Base-by-base conservation (phyloP, 2,113 vertebrate species). In the Microcebus lehilahytsara region DNA sequence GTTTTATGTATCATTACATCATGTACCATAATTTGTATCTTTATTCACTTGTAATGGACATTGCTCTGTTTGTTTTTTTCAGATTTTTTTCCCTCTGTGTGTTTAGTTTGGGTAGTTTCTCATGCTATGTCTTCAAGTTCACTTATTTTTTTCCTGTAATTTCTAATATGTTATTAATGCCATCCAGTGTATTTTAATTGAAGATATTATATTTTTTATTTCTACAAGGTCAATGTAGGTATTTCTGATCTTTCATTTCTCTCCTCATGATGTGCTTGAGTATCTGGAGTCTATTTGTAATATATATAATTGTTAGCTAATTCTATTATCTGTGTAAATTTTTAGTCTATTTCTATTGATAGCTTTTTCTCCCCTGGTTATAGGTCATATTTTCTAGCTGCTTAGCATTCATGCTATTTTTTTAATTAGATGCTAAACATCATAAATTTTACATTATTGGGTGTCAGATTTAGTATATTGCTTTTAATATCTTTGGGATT, bases 281-380 rank as follows among this genome's bases (percentile, higher is more conserved):
- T 19, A 42, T 42, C 30, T 78, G 27, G 22, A 79, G 32, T n/a
- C 49, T 86, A 46, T 32, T 89, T 66, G 23, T 69, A 53, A 27
- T 25, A 85, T 17, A 34, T 53, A 92, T 94, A 46, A 72, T 32
- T 25, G 37, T 72, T 37, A 84, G 20, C n/a, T 84, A 87, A 84
- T 71, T 91, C 27, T 64, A 42, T 88, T 83, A 40, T 95, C 42
- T 95, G 51, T 72, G n/a, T 93, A 32, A n/a, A n/a, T 88, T 89
- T 17, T 62, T 1, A 34, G 42, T 74, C 53, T 77, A 17, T 72
- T 71, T 78, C 71, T 80, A 9, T 60, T 89, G 46, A 84, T 89
- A 46, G 87, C 16, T 37, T 60, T 34, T n/a, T 19, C 7, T 4
- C 7, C 7, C 71, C 3, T 16, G 1, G 46, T 71, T 56, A 51